Base-by-base conservation (phyloP, 2,888 invertebrate species). In the Stenodema calcarata region DNA sequence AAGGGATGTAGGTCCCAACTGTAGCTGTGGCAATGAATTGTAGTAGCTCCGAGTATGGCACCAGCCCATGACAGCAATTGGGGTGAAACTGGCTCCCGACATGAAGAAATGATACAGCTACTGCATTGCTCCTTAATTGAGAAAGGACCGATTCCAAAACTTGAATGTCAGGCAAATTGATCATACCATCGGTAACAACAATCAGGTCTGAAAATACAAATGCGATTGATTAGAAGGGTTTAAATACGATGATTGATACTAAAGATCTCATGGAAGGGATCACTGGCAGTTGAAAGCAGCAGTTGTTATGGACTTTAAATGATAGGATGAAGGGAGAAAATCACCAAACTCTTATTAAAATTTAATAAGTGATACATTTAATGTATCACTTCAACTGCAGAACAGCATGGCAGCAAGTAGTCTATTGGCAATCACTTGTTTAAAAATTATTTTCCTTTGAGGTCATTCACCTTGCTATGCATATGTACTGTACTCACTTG, bases 11-110 rank as follows among this genome's bases (percentile, higher is more conserved):
- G 87, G 93, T 93, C 86, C 96, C 96, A 90, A 94, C 93, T 6
- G 96, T 96, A 27, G 96, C 95, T 87, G 93, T 93, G 54, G 96
- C 93, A 89, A 96, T 93, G 91, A 96, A 96, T 90, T 94, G 93
- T 91, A 96, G 92, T 85, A 96, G 92, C 90, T 96, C 95, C 76
- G 93, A 93, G 90, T 95, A 95, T 27, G 95, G 94, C 23, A 95
- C 93, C 89, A 94, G 93, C 23, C 95, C 95, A 88, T 94, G 93
- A 88, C 94, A 93, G 87, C 93, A 93, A 89, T 94, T 93, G 2
- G 95, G 94, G 90, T 95, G 94, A 90, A 94, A 94, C 62, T 92
- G 91, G 89, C 93, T 93, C 70, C 94, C 94, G 27, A 95, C 93
- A 91, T 95, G 95, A 87, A 96, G 92, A 91, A 96, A 96, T 80